A percentile compares a stretch with the other conserved stretches of the same genome.
These are phyloP conservation scores for Lamprotornis superbus DNA, from an alignment of 2,113 vertebrate species.

Conservation along the genomic window DNA sequence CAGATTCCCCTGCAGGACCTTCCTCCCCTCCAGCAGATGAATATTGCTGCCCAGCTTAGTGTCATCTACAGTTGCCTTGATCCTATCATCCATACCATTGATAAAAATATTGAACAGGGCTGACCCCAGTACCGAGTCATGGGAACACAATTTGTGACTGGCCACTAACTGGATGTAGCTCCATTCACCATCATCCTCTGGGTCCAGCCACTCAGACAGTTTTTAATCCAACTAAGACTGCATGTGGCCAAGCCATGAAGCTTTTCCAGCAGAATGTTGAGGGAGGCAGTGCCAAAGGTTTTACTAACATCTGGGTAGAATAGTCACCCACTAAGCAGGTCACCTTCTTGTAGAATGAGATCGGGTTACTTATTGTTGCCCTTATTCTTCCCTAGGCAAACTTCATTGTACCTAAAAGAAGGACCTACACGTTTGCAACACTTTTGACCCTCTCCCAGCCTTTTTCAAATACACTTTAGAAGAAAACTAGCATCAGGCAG, in stretches of 20 bases:
- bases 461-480: background rate
- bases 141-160: background rate
- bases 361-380: background rate
- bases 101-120: background rate
- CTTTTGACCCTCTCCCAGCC: background rate
- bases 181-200: background rate
- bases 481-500: background rate
- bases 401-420: background rate
- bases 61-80: accelerated
- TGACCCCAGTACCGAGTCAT: too few relatives aligned
- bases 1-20: background rate
- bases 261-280: background rate
- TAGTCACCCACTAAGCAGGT: background rate
- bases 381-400: background rate
- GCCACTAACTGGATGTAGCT: background rate
- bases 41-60: background rate
- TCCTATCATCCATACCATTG: background rate
- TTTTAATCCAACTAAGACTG: background rate
- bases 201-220: background rate
- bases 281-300: background rate
- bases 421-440: background rate
- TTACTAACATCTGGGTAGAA: background rate
- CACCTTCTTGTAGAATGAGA: background rate
- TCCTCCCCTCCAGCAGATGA: background rate
- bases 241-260: background rate